Evolutionary conservation across 2,888 invertebrate genomes (phyloP), one percentile per base, ranked within the genome.

Genomic region (Meiosimyza decipiens): DNA sequence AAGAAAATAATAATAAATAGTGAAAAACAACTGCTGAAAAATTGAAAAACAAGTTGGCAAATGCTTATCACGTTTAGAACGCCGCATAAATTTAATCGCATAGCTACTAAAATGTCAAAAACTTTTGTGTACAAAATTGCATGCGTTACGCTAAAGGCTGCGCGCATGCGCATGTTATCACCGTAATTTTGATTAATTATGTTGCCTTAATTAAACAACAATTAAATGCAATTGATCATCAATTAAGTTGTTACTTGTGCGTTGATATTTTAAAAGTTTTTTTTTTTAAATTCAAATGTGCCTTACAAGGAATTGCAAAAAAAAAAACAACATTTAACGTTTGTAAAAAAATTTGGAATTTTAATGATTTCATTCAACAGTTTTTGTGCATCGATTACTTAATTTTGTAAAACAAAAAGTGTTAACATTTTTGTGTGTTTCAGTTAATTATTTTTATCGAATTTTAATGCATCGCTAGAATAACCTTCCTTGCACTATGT

Each of bases 311-410:
- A 57, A 47, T 13, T 6, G 49, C 22, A 64, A 63, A 2, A 47
- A 64, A 64, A 63, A 2, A 47, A 64, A 71, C 64, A 64, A 68
- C 55, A 51, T 22, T 52, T 40, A 51, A 52, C 13, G 40, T 47
- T 52, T 22, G 67, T 57, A 15, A 18, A 57, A 22, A 57, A 57
- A 67, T 18, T 68, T 33, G 40, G 70, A 70, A 70, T 70, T 63
- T 63, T 50, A 60, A 68, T 59, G 49, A 59, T 59, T 59, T 59
- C 11, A 33, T 68, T 28, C 55, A 55, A 54, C 67, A 15, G 40
- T 40, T 54, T 66, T 66, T 54, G 13, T n/a, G 47, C 55, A 66
- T 55, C 15, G 55, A 55, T 66, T n/a, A 40, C 18, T 16, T n/a
- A 47, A 63, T 63, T 63, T 4, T 55, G 18, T 40, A 13, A 18